phyloP scores from a whole-genome alignment of 2,113 vertebrate genomes.

The Promerops cafer region DNA sequence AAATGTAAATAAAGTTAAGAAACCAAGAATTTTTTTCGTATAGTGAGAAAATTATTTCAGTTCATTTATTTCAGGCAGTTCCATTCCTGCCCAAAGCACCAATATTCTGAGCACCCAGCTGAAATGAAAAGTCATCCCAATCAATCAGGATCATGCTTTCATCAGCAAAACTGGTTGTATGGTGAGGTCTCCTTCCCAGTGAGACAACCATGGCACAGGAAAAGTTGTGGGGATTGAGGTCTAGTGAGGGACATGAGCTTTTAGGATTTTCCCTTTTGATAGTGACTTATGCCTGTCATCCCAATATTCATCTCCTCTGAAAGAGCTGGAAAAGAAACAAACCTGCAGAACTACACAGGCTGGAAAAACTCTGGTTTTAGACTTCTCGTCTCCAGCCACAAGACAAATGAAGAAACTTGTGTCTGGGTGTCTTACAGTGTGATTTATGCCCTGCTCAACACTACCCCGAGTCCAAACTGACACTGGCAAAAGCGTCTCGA shows the following conservation, averaged over 20 bases:
- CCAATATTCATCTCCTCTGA: neutral
- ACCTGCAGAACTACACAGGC: neutral
- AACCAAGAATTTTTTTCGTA: neutral
- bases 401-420: neutral
- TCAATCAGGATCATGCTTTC: neutral
- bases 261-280: neutral
- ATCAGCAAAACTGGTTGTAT: neutral
- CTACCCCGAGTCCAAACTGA: neutral
- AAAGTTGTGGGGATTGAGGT: neutral
- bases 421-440: fast-evolving
- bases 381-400: neutral
- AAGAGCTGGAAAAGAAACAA: neutral
- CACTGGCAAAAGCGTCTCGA: neutral
- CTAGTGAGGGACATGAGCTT: neutral
- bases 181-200: neutral
- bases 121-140: neutral
- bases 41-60: neutral
- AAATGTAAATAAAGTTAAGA: neutral
- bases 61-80: neutral
- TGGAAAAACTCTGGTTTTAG: neutral
- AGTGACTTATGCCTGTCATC: neutral
- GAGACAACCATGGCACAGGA: fast-evolving
- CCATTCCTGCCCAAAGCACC: neutral
- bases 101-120: neutral
- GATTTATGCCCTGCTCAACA: neutral